Conservation (phyloP, 2,797 vertebrate genomes). For the Lemur catta region DNA sequence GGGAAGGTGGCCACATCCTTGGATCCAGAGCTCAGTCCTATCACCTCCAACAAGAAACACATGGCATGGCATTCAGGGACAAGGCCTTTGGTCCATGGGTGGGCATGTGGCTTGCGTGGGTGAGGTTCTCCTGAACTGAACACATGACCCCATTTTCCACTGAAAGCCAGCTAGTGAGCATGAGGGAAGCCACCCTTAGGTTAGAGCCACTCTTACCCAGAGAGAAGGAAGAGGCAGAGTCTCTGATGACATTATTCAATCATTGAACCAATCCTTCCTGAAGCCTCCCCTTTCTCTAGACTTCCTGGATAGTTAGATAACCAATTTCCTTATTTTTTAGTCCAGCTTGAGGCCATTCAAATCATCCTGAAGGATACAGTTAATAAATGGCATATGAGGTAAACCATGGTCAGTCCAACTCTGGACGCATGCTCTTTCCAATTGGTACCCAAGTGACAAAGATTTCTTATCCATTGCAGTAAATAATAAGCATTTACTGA, state of each 20-base stretch:
- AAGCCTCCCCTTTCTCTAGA: not conserved
- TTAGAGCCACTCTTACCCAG: not conserved
- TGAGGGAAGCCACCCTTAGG: accelerated
- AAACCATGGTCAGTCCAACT: not conserved
- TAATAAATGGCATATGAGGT: not conserved
- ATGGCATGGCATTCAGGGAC: accelerated
- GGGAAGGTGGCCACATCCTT: not conserved
- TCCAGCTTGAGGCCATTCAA: not conserved
- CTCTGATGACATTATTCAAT: not conserved
- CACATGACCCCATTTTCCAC: not conserved
- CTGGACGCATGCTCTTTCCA: not conserved
- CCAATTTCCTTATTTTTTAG: not conserved
- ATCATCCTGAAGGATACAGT: not conserved
- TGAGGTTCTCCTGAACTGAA: not conserved
- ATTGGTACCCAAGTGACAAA: not conserved
- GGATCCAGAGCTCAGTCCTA: not conserved
- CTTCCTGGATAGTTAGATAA: not conserved
- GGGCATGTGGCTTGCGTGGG: not conserved
- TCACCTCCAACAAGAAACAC: not conserved
- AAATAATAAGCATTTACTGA: not conserved
- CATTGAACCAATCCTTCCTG: no score
- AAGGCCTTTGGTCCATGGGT: accelerated
- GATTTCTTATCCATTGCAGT: not conserved
- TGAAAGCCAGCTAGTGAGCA: no score
- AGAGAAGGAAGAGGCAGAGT: not conserved